phyloP scores from a whole-genome alignment of 2,888 invertebrate genomes.

The Eurytoma adleriae region DNA sequence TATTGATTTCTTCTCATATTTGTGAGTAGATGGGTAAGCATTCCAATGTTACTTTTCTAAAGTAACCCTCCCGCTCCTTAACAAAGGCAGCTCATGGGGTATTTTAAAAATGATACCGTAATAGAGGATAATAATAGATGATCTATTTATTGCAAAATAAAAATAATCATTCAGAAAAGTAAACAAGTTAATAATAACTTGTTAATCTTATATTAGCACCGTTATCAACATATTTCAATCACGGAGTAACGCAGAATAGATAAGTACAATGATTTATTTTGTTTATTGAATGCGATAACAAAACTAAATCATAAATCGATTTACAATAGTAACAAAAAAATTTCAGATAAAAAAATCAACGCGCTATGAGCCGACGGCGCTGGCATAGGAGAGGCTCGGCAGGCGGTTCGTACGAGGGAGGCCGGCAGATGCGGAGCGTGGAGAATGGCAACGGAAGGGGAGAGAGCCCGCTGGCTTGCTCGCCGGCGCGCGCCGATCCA shows the following conservation, averaged over 20 bases:
- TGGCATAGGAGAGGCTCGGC: slow-evolving; percentile 30
- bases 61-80: slow-evolving; percentile 8
- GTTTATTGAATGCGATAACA: too few species aligned
- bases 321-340: too few species aligned
- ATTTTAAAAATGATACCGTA: not conserved
- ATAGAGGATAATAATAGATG: not conserved
- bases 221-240: too few species aligned
- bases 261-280: too few species aligned
- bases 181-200: too few species aligned
- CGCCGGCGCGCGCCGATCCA: slow-evolving; percentile 43
- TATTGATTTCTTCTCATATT: slow-evolving; percentile 58
- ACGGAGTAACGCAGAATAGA: too few species aligned
- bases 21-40: slow-evolving; percentile 23
- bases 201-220: too few species aligned
- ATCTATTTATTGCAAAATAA: slow-evolving; percentile 3
- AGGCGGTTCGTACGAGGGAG: slow-evolving; percentile 25
- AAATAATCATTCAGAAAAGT: not conserved
- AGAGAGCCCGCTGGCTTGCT: slow-evolving; percentile 16
- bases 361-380: slow-evolving; percentile 28
- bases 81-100: not conserved
- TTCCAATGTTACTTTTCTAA: slow-evolving; percentile 3
- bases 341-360: not conserved
- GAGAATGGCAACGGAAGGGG: slow-evolving; percentile 1
- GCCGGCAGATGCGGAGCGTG: not conserved
- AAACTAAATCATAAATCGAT: too few species aligned